These are phyloP conservation scores for Lichenostomus cassidix DNA, from an alignment of 2,113 vertebrate genomes.

Conservation along the genomic window DNA sequence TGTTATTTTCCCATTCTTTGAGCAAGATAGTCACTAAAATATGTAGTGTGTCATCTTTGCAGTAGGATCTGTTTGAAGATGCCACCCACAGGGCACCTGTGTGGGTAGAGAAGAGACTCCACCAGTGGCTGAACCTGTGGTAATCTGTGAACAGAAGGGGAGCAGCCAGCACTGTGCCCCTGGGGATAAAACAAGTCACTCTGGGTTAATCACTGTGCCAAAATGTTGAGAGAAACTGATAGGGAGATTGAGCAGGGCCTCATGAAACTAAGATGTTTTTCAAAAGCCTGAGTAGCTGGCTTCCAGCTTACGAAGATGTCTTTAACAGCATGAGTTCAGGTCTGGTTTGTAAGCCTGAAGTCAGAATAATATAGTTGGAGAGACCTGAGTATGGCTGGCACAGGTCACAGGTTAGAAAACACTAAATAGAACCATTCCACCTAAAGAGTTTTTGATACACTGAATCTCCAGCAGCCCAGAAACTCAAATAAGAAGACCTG, in stretches of 20 bases:
- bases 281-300: not conserved
- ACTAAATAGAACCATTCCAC: not conserved
- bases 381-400: not conserved
- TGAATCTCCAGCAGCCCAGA: not conserved
- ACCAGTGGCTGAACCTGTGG: not conserved
- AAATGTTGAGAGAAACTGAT: not conserved
- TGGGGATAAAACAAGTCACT: not conserved
- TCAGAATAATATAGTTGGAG: not conserved
- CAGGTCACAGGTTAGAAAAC: not conserved
- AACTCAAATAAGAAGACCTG: not conserved
- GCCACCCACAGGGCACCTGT: accelerated
- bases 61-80: not conserved
- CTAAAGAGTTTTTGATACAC: not conserved
- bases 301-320: not conserved
- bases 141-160: not conserved
- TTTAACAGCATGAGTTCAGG: not conserved
- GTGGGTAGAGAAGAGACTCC: not conserved
- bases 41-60: not conserved
- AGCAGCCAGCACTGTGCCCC: not conserved
- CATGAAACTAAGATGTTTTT: not conserved
- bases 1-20: not conserved
- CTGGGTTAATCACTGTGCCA: not conserved
- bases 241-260: not conserved
- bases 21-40: not conserved
- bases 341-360: not conserved